Evolutionary conservation across 2,888 invertebrate genomes (phyloP).

Genomic region (Nesidiocoris tenuis): DNA sequence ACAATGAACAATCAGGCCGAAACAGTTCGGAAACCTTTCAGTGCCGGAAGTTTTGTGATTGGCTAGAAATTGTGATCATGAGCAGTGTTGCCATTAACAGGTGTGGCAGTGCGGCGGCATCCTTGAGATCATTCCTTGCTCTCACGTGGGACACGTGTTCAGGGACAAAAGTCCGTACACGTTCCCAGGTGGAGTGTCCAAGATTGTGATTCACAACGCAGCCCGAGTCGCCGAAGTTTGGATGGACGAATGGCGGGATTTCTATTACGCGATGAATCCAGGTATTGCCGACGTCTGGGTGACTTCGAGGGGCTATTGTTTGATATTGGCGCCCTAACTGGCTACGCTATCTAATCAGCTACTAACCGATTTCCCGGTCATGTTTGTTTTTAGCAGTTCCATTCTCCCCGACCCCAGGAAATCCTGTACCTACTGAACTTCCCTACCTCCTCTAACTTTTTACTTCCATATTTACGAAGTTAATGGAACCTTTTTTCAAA

Average conservation of each 20-base stretch:
- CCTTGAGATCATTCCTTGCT: conserved; percentile 93
- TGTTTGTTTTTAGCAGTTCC: too few species aligned
- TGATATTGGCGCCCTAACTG: background rate
- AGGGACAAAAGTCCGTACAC: conserved; percentile 97
- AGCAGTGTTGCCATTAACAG: conserved; percentile 56
- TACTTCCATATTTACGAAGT: too few species aligned
- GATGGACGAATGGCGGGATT: conserved; percentile 99
- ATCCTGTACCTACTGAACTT: too few species aligned
- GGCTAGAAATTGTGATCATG: background rate
- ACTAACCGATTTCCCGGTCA: background rate
- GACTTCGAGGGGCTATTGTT: background rate
- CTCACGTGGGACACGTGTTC: conserved; percentile 96
- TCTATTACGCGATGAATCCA: conserved; percentile 99
- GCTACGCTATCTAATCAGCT: background rate
- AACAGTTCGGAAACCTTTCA: too few species aligned
- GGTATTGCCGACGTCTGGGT: conserved; percentile 61
- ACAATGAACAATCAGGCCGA: too few species aligned
- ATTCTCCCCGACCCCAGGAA: too few species aligned
- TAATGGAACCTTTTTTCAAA: too few species aligned
- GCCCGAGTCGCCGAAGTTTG: conserved; percentile 98
- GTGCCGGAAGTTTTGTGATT: too few species aligned
- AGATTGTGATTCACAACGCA: conserved; percentile 96
- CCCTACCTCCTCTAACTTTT: too few species aligned
- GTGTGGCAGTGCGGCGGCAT: conserved; percentile 97
- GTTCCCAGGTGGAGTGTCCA: conserved; percentile 97